Evolutionary conservation across 2,113 vertebrate species (phyloP).

Genomic region (Python bivittatus): DNA sequence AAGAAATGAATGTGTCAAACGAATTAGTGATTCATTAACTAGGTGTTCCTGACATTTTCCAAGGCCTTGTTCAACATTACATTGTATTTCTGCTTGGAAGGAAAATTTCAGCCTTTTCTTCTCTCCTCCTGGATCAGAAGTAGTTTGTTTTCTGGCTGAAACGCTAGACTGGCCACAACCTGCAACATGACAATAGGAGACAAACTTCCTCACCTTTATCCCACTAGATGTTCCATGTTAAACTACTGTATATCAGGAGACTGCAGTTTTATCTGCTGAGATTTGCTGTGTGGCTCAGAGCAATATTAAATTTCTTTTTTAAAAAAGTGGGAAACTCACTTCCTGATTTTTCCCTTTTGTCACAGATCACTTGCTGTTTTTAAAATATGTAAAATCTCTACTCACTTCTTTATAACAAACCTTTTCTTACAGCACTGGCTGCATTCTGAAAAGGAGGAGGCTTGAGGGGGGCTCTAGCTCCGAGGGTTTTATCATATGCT

Average conservation of each 20-base stretch:
- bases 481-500: constrained; percentile 48
- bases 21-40: constrained; percentile 61
- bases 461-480: constrained; percentile 40
- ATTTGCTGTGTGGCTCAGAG: constrained; percentile 32
- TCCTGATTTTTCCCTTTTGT: constrained; percentile 23
- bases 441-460: constrained; percentile 34
- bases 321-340: constrained; percentile 8
- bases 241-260: constrained; percentile 32
- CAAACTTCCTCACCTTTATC: constrained; percentile 32
- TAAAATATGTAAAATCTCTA: constrained; percentile 32
- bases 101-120: constrained; percentile 36
- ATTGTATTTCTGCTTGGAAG: constrained; percentile 12
- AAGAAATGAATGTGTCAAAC: constrained; percentile 58
- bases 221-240: constrained; percentile 17
- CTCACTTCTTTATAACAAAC: constrained; percentile 19
- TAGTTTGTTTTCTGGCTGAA: constrained; percentile 34
- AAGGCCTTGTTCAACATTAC: constrained; percentile 50
- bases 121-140: neutral
- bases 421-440: constrained; percentile 19
- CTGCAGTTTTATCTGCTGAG: constrained; percentile 32
- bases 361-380: constrained; percentile 9
- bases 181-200: constrained; percentile 22
- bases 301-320: constrained; percentile 31
- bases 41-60: constrained; percentile 48
- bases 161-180: constrained; percentile 27